These are phyloP conservation scores for Takifugu rubripes DNA, from an alignment of 2,797 vertebrate genomes.

Conservation along the genomic window DNA sequence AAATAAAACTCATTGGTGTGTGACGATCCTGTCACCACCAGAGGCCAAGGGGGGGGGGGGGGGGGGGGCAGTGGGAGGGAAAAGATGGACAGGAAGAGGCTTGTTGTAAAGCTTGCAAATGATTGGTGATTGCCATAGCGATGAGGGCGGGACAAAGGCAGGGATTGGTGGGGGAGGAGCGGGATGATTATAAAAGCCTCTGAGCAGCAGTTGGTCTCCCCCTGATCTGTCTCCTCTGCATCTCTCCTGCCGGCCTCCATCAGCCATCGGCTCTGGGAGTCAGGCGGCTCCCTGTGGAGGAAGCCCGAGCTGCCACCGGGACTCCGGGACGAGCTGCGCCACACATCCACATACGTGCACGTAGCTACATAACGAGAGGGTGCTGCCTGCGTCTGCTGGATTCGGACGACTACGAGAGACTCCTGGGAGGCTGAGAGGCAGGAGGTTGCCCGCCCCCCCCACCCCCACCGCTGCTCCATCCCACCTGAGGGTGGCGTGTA, in stretches of 20 bases:
- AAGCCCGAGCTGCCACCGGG: constrained; percentile 37
- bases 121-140: constrained; percentile 77
- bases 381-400: constrained; percentile 45
- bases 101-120: constrained; percentile 25
- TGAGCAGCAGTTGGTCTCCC: constrained; percentile 62
- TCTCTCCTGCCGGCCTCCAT: constrained; percentile 10
- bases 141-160: constrained; percentile 62
- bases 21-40: constrained; percentile 60
- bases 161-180: constrained; percentile 69
- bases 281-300: constrained; percentile 1
- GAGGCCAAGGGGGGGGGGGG: constrained; percentile 38
- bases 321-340: constrained; percentile 20
- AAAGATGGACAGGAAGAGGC: constrained; percentile 37
- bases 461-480: neutral
- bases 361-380: constrained; percentile 2
- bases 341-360: neutral
- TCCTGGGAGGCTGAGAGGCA: constrained; percentile 44
- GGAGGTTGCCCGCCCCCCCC: constrained; percentile 16
- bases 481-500: constrained; percentile 17
- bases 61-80: constrained; percentile 31
- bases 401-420: constrained; percentile 44
- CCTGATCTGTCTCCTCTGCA: constrained; percentile 31
- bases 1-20: constrained; percentile 38
- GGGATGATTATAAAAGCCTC: constrained; percentile 70
- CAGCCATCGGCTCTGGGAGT: constrained; percentile 2